phyloP scores from a whole-genome alignment of 2,113 vertebrate genomes.

The Tachysurus vachellii region DNA sequence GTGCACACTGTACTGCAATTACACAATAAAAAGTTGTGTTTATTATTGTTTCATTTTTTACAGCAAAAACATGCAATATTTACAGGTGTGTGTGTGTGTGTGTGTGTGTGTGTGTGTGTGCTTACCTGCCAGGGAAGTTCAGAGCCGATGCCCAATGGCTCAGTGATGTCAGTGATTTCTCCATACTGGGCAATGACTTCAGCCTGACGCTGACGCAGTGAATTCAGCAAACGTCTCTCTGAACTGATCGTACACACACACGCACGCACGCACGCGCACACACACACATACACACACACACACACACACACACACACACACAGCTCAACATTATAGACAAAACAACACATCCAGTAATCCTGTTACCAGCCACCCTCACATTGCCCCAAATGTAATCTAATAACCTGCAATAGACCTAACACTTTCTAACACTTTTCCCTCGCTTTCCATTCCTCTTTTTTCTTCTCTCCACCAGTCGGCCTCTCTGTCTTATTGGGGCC shows the following conservation, averaged over 20 bases:
- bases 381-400: conserved; percentile 64
- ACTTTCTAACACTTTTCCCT: conserved; percentile 53
- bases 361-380: conserved; percentile 39
- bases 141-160: conserved; percentile 46
- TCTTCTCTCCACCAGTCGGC: conserved; percentile 39
- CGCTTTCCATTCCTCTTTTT: conserved; percentile 43
- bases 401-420: conserved; percentile 68
- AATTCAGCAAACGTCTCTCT: conserved; percentile 63
- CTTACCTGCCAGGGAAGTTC: conserved; percentile 74
- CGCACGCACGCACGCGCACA: conserved; percentile 56
- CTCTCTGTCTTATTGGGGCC: conserved; percentile 74
- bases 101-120: conserved; percentile 7
- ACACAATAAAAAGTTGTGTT: too few species aligned
- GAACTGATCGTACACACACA: conserved; percentile 58
- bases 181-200: conserved; percentile 62
- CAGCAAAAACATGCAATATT: too few species aligned
- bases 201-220: conserved; percentile 67
- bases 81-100: not conserved
- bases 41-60: too few species aligned
- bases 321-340: conserved; percentile 32
- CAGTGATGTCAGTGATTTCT: conserved; percentile 61
- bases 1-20: too few species aligned
- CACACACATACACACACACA: conserved; percentile 27
- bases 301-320: not conserved
- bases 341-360: conserved; percentile 70